Percentiles rank a stretch among this genome's conserved stretches.
These are phyloP conservation scores for Porites lutea DNA, from an alignment of 64 coral and sea anemone genomes.

Conservation along the genomic window DNA sequence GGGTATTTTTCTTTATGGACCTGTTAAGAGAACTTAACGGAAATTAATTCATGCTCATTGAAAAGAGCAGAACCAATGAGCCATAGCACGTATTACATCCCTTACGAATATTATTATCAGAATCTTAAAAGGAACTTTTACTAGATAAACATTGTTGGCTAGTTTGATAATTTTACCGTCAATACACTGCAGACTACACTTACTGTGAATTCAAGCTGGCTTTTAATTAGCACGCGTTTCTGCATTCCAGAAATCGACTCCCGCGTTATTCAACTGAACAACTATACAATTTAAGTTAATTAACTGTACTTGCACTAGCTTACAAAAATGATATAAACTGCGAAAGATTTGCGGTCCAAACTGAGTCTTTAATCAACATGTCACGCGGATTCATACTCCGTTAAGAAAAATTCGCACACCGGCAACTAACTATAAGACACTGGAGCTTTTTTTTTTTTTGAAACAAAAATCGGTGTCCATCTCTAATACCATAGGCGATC, in stretches of 20 bases:
- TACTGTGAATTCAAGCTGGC: not conserved
- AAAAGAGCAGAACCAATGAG: not conserved
- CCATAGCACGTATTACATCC: not conserved
- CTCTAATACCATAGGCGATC: not conserved
- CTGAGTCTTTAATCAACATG: not conserved
- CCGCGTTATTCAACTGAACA: slow-evolving; percentile 26
- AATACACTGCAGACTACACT: not conserved
- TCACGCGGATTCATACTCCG: not conserved
- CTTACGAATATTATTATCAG: not conserved
- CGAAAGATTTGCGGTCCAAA: not conserved
- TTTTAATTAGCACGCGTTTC: not conserved
- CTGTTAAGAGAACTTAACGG: too few species aligned
- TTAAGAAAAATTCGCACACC: not conserved
- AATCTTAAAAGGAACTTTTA: not conserved
- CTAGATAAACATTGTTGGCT: not conserved
- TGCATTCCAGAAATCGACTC: not conserved
- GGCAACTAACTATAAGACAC: not conserved
- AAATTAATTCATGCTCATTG: not conserved
- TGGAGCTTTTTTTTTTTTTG: not conserved
- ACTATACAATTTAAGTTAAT: slow-evolving; percentile 3
- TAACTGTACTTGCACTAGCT: not conserved
- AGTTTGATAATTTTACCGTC: not conserved
- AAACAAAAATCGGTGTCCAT: not conserved
- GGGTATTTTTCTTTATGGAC: not conserved
- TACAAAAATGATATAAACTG: not conserved